These are phyloP conservation scores for Stenchaetothrips biformis DNA, from an alignment of 2,888 invertebrate genomes.

Conservation along the genomic window DNA sequence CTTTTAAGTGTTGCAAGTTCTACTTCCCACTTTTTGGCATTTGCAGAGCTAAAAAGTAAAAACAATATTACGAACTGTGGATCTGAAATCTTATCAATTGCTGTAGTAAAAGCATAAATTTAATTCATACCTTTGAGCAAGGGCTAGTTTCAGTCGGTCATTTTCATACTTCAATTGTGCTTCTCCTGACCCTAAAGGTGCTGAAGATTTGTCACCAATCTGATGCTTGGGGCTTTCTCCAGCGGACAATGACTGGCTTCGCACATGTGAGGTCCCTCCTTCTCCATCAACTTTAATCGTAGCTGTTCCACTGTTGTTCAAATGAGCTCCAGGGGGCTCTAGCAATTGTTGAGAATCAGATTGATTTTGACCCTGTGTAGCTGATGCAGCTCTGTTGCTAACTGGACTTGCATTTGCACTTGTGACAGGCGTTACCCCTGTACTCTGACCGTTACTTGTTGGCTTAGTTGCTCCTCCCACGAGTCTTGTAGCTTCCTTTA, in stretches of 20 bases:
- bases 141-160: conserved; percentile 88
- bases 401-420: conserved; percentile 86
- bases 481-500: conserved; percentile 86
- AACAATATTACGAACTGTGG: conserved; percentile 18
- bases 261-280: conserved; percentile 29
- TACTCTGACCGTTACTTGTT: conserved; percentile 53
- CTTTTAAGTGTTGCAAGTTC: conserved; percentile 93
- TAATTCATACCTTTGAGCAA: conserved; percentile 81
- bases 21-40: conserved; percentile 98
- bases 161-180: conserved; percentile 96
- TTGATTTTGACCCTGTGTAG: background rate
- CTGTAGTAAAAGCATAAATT: background rate
- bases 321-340: background rate
- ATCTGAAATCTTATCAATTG: background rate
- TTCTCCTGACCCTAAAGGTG: conserved; percentile 49
- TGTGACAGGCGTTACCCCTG: conserved; percentile 74
- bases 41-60: conserved; percentile 72
- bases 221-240: conserved; percentile 64
- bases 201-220: conserved; percentile 35
- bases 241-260: conserved; percentile 47
- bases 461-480: conserved; percentile 56
- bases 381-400: conserved; percentile 59
- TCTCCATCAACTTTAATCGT: conserved; percentile 33
- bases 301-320: conserved; percentile 27
- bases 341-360: background rate